Percentiles rank a stretch among this genome's conserved stretches.
phyloP scores from a whole-genome alignment of 2,113 vertebrate species.

The Microcebus lehilahytsara region DNA sequence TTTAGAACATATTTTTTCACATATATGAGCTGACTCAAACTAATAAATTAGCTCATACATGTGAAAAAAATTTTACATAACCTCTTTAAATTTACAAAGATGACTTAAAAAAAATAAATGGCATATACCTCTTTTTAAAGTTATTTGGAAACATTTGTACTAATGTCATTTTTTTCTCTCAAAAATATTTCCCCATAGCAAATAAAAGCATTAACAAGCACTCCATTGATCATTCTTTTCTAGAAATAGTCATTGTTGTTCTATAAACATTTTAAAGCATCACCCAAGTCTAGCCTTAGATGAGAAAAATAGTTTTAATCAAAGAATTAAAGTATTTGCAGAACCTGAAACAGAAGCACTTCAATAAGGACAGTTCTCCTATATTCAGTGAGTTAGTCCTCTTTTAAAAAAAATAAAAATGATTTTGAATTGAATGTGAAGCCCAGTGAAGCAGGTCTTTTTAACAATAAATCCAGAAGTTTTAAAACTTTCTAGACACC shows the following conservation, averaged over 20 bases:
- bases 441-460: background rate
- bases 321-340: conserved; percentile 1
- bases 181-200: conserved; percentile 22
- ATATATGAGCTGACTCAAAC: background rate
- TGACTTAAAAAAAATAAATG: background rate
- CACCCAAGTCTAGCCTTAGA: background rate
- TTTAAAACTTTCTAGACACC: background rate
- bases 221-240: background rate
- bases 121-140: background rate
- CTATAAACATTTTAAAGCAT: conserved; percentile 43
- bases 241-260: conserved; percentile 6
- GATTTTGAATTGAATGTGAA: background rate
- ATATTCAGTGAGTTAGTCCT: background rate
- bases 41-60: background rate
- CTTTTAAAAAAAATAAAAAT: conserved; percentile 41
- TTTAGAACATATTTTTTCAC: background rate
- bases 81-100: background rate
- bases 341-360: background rate
- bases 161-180: conserved; percentile 7
- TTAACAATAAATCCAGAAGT: conserved; percentile 21
- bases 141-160: background rate
- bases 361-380: background rate
- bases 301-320: background rate
- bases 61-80: background rate
- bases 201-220: background rate